A percentile compares a stretch with the other conserved stretches of the same genome.
Conservation (phyloP, 2,113 vertebrate genomes). For the Piprites chloris region DNA sequence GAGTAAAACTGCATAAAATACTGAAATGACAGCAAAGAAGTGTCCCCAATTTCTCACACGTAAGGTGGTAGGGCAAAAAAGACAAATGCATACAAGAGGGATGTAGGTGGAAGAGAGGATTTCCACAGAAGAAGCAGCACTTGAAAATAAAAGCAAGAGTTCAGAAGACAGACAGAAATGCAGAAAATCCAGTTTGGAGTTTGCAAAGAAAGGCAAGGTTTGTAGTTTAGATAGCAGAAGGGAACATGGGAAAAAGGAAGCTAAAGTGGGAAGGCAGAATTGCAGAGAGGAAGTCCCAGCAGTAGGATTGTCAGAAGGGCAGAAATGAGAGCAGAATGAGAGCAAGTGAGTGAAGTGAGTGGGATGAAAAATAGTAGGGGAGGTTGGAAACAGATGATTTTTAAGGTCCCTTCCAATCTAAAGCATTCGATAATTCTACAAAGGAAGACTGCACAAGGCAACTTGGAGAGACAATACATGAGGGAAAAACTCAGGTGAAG, state of each 20-base stretch:
- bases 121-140: background rate
- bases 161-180: background rate
- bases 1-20: background rate
- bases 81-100: background rate
- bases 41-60: fast-evolving
- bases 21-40: background rate
- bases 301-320: background rate
- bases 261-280: background rate
- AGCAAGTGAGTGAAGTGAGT: background rate
- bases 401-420: background rate
- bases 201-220: background rate
- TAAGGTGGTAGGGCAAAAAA: background rate
- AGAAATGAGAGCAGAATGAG: background rate
- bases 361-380: background rate
- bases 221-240: background rate
- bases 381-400: background rate
- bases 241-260: background rate
- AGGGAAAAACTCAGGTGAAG: background rate
- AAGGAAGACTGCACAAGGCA: background rate
- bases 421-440: background rate
- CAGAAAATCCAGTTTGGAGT: background rate
- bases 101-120: background rate
- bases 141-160: background rate
- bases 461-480: background rate
- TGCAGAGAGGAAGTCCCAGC: background rate